Evolutionary conservation across 2,113 vertebrate species (phyloP).

Genomic region (zebrafish (Danio rerio)): GRCz12tu NC_133184.1:56935001-56935500

Average conservation of each 20-base stretch:
- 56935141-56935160: background rate
- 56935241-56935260: no score
- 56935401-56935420: background rate
- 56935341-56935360: no score
- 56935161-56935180: no score
- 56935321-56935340: background rate
- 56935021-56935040: conserved; percentile 57
- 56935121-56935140: conserved; percentile 56
- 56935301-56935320: no score
- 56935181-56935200: no score
- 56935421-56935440: background rate
- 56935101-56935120: conserved; percentile 59
- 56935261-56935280: no score
- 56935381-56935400: background rate
- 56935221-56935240: no score
- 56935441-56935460: background rate
- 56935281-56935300: no score
- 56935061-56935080: conserved; percentile 70
- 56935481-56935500: background rate
- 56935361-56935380: background rate
- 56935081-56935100: conserved; percentile 60
- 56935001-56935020: conserved; percentile 40
- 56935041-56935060: conserved; percentile 33
- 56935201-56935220: no score
- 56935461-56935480: background rate